Evolutionary conservation across 2,797 vertebrate genomes (phyloP).

Genomic region (Atherinosoma microstoma): DNA sequence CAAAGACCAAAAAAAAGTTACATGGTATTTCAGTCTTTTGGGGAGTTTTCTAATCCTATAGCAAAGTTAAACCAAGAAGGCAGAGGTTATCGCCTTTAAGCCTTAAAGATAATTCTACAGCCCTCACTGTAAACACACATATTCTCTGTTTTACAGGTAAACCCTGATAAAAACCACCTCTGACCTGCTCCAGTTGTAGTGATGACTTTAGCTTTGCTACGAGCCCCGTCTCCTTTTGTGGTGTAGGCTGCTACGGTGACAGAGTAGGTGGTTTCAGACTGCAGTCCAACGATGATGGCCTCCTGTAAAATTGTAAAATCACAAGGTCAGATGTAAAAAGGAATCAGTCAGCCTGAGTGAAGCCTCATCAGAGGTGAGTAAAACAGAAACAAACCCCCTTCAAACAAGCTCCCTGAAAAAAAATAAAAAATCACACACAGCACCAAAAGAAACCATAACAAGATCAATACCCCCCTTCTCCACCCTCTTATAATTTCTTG

Average conservation of each 20-base stretch:
- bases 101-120: conserved; percentile 11
- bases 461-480: conserved; percentile 44
- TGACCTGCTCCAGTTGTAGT: conserved; percentile 94
- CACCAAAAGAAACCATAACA: conserved; percentile 47
- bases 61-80: conserved; percentile 4
- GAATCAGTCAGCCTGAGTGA: conserved; percentile 11
- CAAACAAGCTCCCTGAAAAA: conserved; percentile 62
- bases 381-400: conserved; percentile 14
- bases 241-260: conserved; percentile 97
- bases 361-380: conserved; percentile 14
- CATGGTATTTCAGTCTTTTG: conserved; percentile 4
- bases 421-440: conserved; percentile 56
- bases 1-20: not conserved
- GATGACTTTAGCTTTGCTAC: conserved; percentile 95
- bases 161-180: conserved; percentile 17
- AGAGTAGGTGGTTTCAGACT: conserved; percentile 95
- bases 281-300: conserved; percentile 89
- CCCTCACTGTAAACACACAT: conserved; percentile 5
- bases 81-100: conserved; percentile 19
- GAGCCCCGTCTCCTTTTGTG: conserved; percentile 96
- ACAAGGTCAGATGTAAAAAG: conserved; percentile 38
- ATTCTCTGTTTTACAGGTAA: conserved; percentile 30
- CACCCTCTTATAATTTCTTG: conserved; percentile 32
- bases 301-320: conserved; percentile 82
- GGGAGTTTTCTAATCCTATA: not conserved